phyloP scores from a whole-genome alignment of 2,888 invertebrate species.

The Tipula unca region DNA sequence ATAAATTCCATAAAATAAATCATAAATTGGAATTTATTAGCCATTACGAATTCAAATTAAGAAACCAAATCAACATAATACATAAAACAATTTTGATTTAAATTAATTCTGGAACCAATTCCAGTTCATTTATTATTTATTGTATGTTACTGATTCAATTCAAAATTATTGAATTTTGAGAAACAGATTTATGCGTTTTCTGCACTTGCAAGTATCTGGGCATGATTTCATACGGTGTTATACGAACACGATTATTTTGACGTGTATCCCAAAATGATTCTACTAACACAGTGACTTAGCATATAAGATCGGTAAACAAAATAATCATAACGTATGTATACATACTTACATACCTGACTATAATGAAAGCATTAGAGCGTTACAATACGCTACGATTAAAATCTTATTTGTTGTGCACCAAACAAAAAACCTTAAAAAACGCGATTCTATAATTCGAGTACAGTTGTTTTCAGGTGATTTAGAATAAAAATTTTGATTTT shows the following conservation, averaged over 20 bases:
- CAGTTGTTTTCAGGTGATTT: neutral
- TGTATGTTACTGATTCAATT: neutral
- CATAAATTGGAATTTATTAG: neutral
- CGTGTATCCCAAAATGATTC: neutral
- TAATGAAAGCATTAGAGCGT: neutral
- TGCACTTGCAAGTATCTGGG: neutral
- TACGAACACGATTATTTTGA: neutral
- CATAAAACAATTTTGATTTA: neutral
- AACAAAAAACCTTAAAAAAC: neutral
- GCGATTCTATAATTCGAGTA: neutral
- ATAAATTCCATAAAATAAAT: neutral
- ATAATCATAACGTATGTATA: too few relatives aligned
- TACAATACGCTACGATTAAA: neutral
- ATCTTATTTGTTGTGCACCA: neutral
- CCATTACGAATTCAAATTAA: neutral
- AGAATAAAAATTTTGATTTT: neutral
- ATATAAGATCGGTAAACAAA: neutral
- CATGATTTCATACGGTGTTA: neutral
- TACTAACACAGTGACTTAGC: neutral
- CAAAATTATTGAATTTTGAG: neutral
- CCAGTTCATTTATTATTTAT: neutral
- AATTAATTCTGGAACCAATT: neutral
- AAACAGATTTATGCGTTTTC: neutral
- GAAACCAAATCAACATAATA: neutral
- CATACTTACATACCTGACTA: neutral